A percentile compares a stretch with the other conserved stretches of the same genome.
Evolutionary conservation across 2,797 vertebrate genomes (phyloP).

Genomic region (Hyperoplus lanceolatus): DNA sequence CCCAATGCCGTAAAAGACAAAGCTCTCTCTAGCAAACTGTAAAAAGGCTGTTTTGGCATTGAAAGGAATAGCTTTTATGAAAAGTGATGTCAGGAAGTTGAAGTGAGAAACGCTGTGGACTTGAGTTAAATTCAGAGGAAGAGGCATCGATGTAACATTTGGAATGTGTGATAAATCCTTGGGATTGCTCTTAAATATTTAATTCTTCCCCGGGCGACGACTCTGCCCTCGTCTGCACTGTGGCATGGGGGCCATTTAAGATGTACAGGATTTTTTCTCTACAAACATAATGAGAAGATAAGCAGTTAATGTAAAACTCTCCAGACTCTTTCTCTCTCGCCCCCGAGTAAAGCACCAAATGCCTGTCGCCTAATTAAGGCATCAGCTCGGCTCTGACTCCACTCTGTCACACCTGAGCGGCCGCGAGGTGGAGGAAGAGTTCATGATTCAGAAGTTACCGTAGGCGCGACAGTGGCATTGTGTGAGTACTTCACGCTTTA

Average conservation of each 20-base stretch:
- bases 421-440: slow-evolving; percentile 24
- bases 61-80: slow-evolving; percentile 17
- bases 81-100: neutral
- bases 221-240: slow-evolving; percentile 58
- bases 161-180: slow-evolving; percentile 65
- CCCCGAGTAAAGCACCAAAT: slow-evolving; percentile 55
- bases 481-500: slow-evolving; percentile 32
- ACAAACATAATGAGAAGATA: slow-evolving; percentile 80
- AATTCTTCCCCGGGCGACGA: slow-evolving; percentile 44
- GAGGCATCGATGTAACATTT: slow-evolving; percentile 58
- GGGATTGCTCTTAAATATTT: slow-evolving; percentile 71
- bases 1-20: neutral
- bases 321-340: slow-evolving; percentile 25
- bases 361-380: slow-evolving; percentile 77
- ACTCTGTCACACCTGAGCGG: slow-evolving; percentile 56
- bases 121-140: slow-evolving; percentile 18
- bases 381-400: slow-evolving; percentile 37
- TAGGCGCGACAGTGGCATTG: slow-evolving; percentile 50
- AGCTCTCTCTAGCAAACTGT: neutral
- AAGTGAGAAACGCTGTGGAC: slow-evolving; percentile 5
- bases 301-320: slow-evolving; percentile 74
- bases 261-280: slow-evolving; percentile 72
- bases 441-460: slow-evolving; percentile 41
- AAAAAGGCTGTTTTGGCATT: neutral
- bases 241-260: slow-evolving; percentile 69